Base-by-base conservation (phyloP, 2,888 invertebrate species). In the Ophion ventricosus region DNA sequence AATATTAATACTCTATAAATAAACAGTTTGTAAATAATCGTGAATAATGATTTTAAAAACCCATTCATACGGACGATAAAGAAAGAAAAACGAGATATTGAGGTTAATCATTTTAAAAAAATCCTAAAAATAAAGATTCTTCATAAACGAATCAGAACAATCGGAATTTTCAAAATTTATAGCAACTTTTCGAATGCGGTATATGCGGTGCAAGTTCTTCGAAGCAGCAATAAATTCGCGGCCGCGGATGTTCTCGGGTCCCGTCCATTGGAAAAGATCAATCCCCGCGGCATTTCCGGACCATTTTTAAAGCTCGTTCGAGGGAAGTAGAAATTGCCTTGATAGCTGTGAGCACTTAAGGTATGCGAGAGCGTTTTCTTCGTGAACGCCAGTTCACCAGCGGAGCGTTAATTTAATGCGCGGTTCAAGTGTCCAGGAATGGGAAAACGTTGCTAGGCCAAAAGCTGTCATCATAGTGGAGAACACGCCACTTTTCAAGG, bases 401-500 rank as follows among this genome's bases (percentile, higher is more conserved):
- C 7, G 4, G 35, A 29, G 7, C 49, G 57, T 66, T 59, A 61
- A 61, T 63, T 70, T 40, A 70, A 70, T 63, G n/a, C 29, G 26
- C 25, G 23, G 25, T 70, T 26, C n/a, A 56, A 78, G 54, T 70
- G 29, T 56, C 54, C 20, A 20, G 56, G n/a, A 49, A 14, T 23
- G 40, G 23, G 20, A 83, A 84, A 83, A 73, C 35, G 20, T 66
- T 66, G 20, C 40, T 11, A 14, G 35, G 23, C 8, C 23, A 23
- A 26, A 54, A 79, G 26, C 25, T 10, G 54, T 20, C 35, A 64
- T 56, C 59, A 7, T 35, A 8, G 35, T 8, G 40, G 70, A 64
- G 64, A 69, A 73, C 7, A 74, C 56, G 75, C 64, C 11, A 49
- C 54, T 77, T 23, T 8, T 57, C 77, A 14, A 69, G 59, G 64